Percentiles rank a stretch among this genome's conserved stretches.
Evolutionary conservation across 2,797 vertebrate genomes (phyloP).

Genomic region (Sebastes cheni): DNA sequence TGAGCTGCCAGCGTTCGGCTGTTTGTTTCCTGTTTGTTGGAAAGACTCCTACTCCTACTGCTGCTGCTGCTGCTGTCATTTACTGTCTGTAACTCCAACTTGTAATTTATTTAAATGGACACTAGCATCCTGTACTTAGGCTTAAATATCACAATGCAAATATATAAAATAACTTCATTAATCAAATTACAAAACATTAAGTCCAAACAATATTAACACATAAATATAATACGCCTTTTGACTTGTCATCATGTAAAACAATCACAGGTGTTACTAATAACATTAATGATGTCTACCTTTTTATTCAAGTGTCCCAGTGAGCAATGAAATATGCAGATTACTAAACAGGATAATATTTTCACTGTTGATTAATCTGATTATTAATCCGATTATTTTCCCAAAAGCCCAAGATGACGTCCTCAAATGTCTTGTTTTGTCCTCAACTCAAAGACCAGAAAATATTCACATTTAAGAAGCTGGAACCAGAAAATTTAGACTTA

Average conservation of each 20-base stretch:
- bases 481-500: rapidly evolving
- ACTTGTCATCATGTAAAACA: too few species aligned
- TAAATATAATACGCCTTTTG: neutral
- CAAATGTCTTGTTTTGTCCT: too few species aligned
- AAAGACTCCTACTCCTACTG: neutral
- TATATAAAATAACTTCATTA: neutral
- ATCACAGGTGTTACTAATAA: neutral
- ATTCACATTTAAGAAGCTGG: too few species aligned
- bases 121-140: neutral
- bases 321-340: rapidly evolving
- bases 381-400: too few species aligned
- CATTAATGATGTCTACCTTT: neutral
- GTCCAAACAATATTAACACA: neutral
- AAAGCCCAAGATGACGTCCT: too few species aligned
- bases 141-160: neutral
- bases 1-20: neutral
- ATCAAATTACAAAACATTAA: neutral
- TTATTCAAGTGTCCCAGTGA: neutral
- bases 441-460: too few species aligned
- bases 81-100: neutral
- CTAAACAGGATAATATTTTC: neutral
- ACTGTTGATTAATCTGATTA: too few species aligned
- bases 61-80: neutral
- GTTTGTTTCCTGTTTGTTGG: neutral
- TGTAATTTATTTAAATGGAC: neutral